Base-by-base conservation (phyloP, 2,888 invertebrate species). In the Notodonta ziczac region DNA sequence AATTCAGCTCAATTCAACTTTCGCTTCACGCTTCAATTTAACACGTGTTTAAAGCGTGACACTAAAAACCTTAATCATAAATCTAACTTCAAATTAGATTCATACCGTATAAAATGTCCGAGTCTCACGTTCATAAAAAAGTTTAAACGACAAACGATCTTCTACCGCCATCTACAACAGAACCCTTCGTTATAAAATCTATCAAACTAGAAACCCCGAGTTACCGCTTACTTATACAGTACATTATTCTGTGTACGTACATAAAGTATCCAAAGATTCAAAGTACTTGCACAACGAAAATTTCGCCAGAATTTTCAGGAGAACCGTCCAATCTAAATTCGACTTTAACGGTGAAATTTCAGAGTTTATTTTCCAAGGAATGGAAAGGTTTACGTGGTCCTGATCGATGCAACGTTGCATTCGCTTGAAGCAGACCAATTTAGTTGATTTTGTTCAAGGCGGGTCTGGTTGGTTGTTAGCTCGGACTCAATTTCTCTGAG, bases 381-480 rank as follows among this genome's bases (percentile, higher is more conserved):
- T 55, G 52, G 39, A 5, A n/a, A 40, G 60, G 48, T 66, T 73
- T 68, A 64, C 61, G 67, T 73, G 61, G 56, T 63, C 60, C 71
- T 78, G 82, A 84, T 86, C 84, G 81, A 86, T 86, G 86, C 87
- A 85, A 79, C 81, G 81, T 78, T 84, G 85, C 86, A 83, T 82
- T 84, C 73, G 81, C 79, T 77, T 80, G 79, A 80, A 85, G 84
- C 74, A 76, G 78, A 80, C 87, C 88, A 89, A 89, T 89, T 89
- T 88, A 84, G 81, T 81, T 83, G 84, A 86, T 87, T 89, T 86
- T 86, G 84, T 87, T 85, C 83, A 78, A 80, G 81, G 69, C 69
- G 64, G 65, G 77, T 72, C 79, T 70, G 69, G 70, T 39, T 58
- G 68, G 72, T 67, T 72, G 68, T 69, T 67, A 69, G 59, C 59